These are phyloP conservation scores for Melopsittacus undulatus DNA, from an alignment of 2,797 vertebrate genomes.

Conservation along the genomic window DNA sequence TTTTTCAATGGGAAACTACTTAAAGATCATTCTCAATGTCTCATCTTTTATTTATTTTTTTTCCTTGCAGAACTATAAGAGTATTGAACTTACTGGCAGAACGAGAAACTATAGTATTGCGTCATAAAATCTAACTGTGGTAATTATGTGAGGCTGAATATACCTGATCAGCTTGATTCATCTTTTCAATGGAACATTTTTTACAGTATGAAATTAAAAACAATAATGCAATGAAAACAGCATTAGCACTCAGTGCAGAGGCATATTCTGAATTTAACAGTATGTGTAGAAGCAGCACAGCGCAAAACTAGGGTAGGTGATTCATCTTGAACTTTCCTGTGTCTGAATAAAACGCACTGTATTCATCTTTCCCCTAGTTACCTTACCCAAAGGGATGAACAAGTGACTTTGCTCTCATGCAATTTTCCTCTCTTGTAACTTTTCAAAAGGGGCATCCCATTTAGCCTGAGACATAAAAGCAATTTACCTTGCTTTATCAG, in stretches of 20 bases:
- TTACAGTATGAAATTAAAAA: background rate
- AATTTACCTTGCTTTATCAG: background rate
- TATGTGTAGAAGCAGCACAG: background rate
- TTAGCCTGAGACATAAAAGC: background rate
- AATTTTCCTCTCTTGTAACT: background rate
- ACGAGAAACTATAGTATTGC: background rate
- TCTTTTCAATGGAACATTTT: background rate
- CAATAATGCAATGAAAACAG: background rate
- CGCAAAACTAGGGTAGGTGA: background rate
- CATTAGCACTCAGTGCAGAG: background rate
- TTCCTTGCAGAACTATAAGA: background rate
- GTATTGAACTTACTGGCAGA: background rate
- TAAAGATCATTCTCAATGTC: background rate
- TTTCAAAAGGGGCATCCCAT: background rate
- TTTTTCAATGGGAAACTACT: background rate
- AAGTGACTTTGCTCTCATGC: background rate
- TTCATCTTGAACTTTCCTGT: background rate
- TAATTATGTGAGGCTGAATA: background rate
- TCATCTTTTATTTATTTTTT: background rate
- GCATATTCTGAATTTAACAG: background rate
- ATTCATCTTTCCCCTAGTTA: background rate
- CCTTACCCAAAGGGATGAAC: background rate
- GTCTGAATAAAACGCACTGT: background rate
- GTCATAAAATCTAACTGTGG: background rate
- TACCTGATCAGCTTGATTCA: background rate